These are phyloP conservation scores for Meteorus cinctellus DNA, from an alignment of 2,888 invertebrate genomes.

Conservation along the genomic window DNA sequence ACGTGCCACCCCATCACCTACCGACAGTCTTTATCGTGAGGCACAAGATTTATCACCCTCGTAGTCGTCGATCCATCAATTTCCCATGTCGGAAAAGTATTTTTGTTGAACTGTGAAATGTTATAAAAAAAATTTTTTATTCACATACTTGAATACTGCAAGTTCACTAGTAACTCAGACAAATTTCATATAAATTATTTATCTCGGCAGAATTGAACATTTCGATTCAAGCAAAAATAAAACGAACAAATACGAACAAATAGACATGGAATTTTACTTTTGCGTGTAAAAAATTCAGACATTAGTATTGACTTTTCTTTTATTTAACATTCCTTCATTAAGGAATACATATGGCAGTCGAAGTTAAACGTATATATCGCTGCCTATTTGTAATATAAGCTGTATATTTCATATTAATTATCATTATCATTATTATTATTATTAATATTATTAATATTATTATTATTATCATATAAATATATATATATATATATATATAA, in stretches of 20 bases:
- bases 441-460: constrained; percentile 64
- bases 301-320: constrained; percentile 25
- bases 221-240: not conserved
- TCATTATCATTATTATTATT: constrained; percentile 57
- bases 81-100: constrained; percentile 30
- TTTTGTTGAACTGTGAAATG: not conserved
- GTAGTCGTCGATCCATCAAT: constrained; percentile 60
- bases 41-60: constrained; percentile 70
- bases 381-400: constrained; percentile 64
- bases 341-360: not conserved
- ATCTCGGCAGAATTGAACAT: not conserved
- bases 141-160: not conserved
- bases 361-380: not conserved
- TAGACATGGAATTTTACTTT: not conserved
- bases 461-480: constrained; percentile 43
- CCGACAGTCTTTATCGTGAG: constrained; percentile 70
- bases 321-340: constrained; percentile 23
- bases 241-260: not conserved
- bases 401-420: constrained; percentile 57
- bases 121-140: not conserved
- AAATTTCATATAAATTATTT: not conserved
- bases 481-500: constrained; percentile 11
- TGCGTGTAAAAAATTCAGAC: constrained; percentile 9
- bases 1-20: constrained; percentile 69
- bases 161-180: too few relatives aligned